Percentiles rank a stretch among this genome's conserved stretches.
Evolutionary conservation across 2,797 vertebrate species (phyloP).

Genomic region (Dromococcyx pavoninus): DNA sequence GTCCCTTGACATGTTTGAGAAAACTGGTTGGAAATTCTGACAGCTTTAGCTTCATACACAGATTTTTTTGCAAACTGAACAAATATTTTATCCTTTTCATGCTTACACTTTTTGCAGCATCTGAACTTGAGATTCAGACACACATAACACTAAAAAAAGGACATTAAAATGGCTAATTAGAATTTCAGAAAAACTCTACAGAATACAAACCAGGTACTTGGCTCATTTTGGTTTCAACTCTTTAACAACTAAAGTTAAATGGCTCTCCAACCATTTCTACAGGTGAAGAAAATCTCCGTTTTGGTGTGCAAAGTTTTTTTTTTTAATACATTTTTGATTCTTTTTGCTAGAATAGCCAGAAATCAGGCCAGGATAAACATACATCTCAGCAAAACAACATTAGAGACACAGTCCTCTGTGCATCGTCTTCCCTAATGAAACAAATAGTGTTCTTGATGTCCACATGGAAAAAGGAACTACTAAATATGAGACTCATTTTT

Average conservation of each 20-base stretch:
- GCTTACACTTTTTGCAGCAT: neutral
- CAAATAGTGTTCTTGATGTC: neutral
- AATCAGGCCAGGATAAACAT: neutral
- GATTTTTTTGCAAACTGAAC: too few species aligned
- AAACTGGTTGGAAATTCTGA: neutral
- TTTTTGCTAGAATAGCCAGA: neutral
- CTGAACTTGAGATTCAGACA: neutral
- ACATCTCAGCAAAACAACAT: neutral
- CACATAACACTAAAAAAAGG: neutral
- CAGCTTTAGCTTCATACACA: neutral
- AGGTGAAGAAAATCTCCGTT: neutral
- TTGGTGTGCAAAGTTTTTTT: neutral
- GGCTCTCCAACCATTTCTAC: neutral
- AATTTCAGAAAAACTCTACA: neutral
- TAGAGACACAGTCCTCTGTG: fast-evolving
- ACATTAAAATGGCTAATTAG: neutral
- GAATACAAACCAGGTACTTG: neutral
- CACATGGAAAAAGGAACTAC: neutral
- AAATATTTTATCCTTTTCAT: neutral
- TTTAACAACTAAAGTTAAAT: neutral
- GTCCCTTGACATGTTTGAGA: neutral
- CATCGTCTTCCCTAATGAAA: neutral
- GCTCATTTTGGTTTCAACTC: neutral
- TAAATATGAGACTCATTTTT: neutral
- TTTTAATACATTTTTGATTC: neutral